phyloP scores from a whole-genome alignment of 1,140 invertebrate species.

The Harpegnathos saltator region DNA sequence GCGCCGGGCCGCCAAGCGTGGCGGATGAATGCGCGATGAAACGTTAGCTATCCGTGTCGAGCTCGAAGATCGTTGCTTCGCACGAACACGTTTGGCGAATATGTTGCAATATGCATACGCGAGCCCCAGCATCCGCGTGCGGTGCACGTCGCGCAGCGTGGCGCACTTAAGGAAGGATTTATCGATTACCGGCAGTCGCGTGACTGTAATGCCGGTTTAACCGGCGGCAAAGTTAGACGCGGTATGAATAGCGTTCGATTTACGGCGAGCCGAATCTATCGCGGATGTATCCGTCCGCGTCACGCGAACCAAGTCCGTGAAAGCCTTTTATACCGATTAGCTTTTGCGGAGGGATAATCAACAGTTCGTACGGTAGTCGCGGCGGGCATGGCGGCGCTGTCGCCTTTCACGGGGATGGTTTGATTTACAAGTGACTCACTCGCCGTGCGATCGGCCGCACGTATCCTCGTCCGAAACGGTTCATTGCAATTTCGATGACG shows the following conservation, averaged over 20 bases:
- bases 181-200: conserved; percentile 16
- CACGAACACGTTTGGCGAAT: neutral
- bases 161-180: conserved; percentile 11
- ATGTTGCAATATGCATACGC: conserved; percentile 29
- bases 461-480: conserved; percentile 14
- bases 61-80: neutral
- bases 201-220: conserved; percentile 38
- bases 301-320: neutral
- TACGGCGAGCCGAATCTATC: conserved; percentile 12
- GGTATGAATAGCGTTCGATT: conserved; percentile 38
- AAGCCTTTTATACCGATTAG: conserved; percentile 42
- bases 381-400: too few species aligned
- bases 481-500: conserved; percentile 50
- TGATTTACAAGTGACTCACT: conserved; percentile 34
- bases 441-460: neutral
- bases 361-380: conserved; percentile 31
- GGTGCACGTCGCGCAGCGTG: neutral
- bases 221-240: neutral
- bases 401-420: conserved; percentile 24
- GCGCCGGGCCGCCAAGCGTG: neutral
- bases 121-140: neutral
- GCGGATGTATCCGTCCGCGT: neutral
- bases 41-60: neutral
- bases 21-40: neutral
- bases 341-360: conserved; percentile 26